phyloP scores from a whole-genome alignment of 2,797 vertebrate genomes.

The Sebastes cheni region DNA sequence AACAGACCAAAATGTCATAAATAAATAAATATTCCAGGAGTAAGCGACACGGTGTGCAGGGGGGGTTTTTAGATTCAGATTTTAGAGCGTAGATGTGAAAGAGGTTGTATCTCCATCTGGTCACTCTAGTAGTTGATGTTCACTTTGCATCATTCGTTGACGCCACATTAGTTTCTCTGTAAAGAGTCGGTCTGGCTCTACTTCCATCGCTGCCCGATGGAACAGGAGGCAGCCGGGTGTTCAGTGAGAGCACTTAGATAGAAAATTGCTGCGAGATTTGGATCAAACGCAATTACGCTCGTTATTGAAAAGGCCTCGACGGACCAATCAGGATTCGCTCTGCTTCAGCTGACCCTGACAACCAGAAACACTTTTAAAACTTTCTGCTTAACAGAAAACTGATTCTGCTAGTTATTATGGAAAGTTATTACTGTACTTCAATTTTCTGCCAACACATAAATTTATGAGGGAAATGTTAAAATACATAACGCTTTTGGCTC shows the following conservation, averaged over 20 bases:
- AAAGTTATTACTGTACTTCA: conserved; percentile 8
- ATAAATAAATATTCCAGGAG: neutral
- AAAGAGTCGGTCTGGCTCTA: conserved; percentile 27
- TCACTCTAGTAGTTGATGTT: conserved; percentile 14
- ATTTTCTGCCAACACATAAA: neutral
- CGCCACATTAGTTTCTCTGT: conserved; percentile 32
- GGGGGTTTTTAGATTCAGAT: neutral
- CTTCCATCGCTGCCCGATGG: conserved; percentile 22
- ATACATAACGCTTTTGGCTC: neutral
- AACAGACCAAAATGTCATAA: neutral
- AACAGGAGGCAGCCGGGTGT: conserved; percentile 42
- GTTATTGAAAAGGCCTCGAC: conserved; percentile 43
- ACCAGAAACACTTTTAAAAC: conserved; percentile 22
- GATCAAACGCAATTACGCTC: conserved; percentile 59
- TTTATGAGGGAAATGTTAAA: neutral
- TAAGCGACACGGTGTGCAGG: neutral
- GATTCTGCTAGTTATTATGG: conserved; percentile 12
- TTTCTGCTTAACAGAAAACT: neutral
- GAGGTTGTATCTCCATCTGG: neutral
- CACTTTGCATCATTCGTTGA: conserved; percentile 25
- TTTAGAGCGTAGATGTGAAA: neutral
- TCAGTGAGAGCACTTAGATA: conserved; percentile 57
- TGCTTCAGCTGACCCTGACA: conserved; percentile 45
- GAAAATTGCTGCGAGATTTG: conserved; percentile 59
- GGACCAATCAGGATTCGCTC: conserved; percentile 47